Percentiles rank a stretch among this genome's conserved stretches.
These are phyloP conservation scores for Carollia perspicillata DNA, from an alignment of 2,113 vertebrate genomes.

Conservation along the genomic window DNA sequence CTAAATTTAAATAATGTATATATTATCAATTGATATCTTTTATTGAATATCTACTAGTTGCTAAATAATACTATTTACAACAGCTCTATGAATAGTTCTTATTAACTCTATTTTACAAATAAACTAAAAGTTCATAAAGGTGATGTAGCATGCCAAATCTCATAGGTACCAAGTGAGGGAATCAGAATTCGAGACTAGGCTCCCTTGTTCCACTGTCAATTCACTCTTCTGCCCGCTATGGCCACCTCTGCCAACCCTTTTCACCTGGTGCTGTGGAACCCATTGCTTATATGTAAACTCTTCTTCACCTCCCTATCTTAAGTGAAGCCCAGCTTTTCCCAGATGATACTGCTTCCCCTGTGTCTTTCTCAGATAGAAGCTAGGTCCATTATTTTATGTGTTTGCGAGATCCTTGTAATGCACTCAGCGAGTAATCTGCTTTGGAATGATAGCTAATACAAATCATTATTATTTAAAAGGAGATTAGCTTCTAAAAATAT, in stretches of 20 bases:
- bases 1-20: neutral
- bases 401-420: neutral
- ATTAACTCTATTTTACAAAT: conserved; percentile 15
- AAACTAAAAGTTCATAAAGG: conserved; percentile 31
- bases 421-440: neutral
- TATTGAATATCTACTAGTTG: conserved; percentile 23
- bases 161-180: neutral
- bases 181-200: neutral
- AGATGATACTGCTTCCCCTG: neutral
- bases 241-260: neutral
- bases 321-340: neutral
- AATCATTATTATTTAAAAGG: neutral
- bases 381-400: neutral
- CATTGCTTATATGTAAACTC: neutral
- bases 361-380: neutral
- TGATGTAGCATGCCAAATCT: neutral
- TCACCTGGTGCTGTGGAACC: neutral
- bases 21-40: neutral
- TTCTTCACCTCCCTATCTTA: neutral
- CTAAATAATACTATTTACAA: conserved; percentile 41
- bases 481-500: conserved; percentile 44
- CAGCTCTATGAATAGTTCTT: neutral
- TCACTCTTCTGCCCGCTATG: neutral
- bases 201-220: neutral
- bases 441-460: neutral